Conservation (phyloP, 1,140 invertebrate genomes). For the Macrosteles quadrilineatus region DNA sequence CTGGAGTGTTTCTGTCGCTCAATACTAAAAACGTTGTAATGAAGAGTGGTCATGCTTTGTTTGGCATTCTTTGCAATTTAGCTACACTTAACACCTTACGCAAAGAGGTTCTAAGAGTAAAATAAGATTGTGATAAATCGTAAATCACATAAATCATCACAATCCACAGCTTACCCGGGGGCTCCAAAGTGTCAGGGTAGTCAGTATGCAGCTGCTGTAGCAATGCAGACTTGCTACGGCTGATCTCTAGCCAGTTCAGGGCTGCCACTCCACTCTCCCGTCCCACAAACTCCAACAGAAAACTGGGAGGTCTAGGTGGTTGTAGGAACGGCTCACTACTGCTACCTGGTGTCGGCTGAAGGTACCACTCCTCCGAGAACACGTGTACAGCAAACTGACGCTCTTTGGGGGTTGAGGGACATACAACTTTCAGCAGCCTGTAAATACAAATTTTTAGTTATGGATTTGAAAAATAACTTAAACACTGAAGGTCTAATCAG, state of each 20-base stretch:
- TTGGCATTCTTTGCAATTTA: too few species aligned
- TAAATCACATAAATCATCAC: too few species aligned
- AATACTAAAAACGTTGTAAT: too few species aligned
- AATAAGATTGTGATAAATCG: too few species aligned
- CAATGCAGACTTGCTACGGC: conserved; percentile 66
- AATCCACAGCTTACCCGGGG: conserved; percentile 55
- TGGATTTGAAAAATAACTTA: too few species aligned
- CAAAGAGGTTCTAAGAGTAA: too few species aligned
- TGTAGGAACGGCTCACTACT: conserved; percentile 23
- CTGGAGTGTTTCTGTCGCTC: too few species aligned
- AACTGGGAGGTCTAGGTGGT: conserved; percentile 54
- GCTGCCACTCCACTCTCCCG: conserved; percentile 68
- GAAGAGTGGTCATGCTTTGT: too few species aligned
- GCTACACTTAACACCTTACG: too few species aligned
- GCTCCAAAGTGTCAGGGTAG: conserved; percentile 54
- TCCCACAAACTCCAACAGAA: conserved; percentile 71
- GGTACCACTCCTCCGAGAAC: conserved; percentile 71
- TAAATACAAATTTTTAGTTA: conserved; percentile 28
- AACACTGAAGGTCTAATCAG: too few species aligned
- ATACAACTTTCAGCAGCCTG: conserved; percentile 70
- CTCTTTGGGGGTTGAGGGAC: conserved; percentile 67
- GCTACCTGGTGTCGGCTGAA: background rate
- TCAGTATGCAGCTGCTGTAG: conserved; percentile 60
- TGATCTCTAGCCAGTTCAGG: conserved; percentile 77
- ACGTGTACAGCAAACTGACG: conserved; percentile 68